phyloP scores from a whole-genome alignment of 2,113 vertebrate species.

The Prunella himalayana region DNA sequence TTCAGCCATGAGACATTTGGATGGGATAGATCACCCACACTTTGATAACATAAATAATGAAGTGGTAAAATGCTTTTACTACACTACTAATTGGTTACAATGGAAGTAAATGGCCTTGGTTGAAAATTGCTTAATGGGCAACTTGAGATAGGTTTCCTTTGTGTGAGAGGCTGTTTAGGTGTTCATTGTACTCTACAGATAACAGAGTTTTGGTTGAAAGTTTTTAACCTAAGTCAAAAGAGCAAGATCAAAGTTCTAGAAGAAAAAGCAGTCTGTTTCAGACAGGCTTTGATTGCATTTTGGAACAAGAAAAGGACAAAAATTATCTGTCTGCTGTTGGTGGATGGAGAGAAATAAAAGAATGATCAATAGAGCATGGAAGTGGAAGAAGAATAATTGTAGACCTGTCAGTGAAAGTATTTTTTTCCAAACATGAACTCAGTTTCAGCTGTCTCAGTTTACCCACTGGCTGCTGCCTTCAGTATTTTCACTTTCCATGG shows the following conservation, averaged over 20 bases:
- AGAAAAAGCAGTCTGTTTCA: background rate
- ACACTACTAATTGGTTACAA: background rate
- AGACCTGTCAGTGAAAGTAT: background rate
- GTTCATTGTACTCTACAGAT: background rate
- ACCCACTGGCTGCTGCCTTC: background rate
- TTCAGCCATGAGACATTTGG: background rate
- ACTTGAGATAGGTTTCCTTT: background rate
- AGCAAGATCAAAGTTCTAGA: background rate
- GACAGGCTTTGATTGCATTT: background rate
- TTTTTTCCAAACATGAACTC: background rate
- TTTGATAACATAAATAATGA: background rate
- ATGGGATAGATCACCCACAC: constrained; percentile 1
- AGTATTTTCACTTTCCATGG: background rate
- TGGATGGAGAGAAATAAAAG: background rate
- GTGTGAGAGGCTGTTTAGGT: background rate
- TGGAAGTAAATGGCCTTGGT: background rate
- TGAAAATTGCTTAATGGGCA: background rate
- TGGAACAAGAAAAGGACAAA: background rate
- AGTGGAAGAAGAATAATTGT: background rate
- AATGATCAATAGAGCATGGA: rapidly evolving
- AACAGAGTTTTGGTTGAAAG: background rate
- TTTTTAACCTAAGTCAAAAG: background rate
- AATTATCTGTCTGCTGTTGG: background rate
- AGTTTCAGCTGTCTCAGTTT: background rate
- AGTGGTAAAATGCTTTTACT: background rate